phyloP scores from a whole-genome alignment of 2,113 vertebrate species.

The Oncorhynchus masou region DNA sequence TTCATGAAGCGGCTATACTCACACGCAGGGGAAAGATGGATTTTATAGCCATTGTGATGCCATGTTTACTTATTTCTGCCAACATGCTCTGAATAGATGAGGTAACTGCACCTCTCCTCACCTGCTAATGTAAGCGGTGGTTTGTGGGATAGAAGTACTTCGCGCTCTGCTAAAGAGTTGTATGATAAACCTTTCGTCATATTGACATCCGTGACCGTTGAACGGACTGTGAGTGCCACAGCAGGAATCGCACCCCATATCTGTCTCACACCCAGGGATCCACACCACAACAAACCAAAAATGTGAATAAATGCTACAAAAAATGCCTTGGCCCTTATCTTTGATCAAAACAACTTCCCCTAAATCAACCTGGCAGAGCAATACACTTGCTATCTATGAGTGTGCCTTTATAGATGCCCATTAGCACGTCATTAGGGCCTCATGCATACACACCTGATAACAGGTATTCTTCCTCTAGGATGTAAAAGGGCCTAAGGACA shows the following conservation, averaged over 20 bases:
- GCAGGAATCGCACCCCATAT: not conserved
- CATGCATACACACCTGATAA: constrained; percentile 53
- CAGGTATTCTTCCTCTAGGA: constrained; percentile 59
- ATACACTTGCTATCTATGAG: constrained; percentile 45
- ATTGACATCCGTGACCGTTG: not conserved
- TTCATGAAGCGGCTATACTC: constrained; percentile 80
- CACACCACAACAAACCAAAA: not conserved
- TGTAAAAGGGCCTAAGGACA: constrained; percentile 64
- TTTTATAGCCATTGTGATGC: not conserved
- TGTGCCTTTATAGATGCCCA: constrained; percentile 37
- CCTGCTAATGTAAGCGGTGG: not conserved
- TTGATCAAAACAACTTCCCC: constrained; percentile 28
- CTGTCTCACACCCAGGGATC: not conserved
- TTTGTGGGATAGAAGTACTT: not conserved
- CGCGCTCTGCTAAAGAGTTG: not conserved
- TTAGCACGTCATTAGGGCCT: constrained; percentile 70
- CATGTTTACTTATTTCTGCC: not conserved
- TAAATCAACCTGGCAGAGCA: constrained; percentile 24
- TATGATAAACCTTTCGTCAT: not conserved
- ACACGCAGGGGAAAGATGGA: constrained; percentile 53
- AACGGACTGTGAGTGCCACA: no score
- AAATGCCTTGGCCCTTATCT: not conserved
- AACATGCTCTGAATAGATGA: constrained; percentile 11
- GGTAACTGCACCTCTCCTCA: not conserved
- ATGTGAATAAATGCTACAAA: not conserved